phyloP scores from a whole-genome alignment of 2,888 invertebrate species.

The Pheosia tremula region DNA sequence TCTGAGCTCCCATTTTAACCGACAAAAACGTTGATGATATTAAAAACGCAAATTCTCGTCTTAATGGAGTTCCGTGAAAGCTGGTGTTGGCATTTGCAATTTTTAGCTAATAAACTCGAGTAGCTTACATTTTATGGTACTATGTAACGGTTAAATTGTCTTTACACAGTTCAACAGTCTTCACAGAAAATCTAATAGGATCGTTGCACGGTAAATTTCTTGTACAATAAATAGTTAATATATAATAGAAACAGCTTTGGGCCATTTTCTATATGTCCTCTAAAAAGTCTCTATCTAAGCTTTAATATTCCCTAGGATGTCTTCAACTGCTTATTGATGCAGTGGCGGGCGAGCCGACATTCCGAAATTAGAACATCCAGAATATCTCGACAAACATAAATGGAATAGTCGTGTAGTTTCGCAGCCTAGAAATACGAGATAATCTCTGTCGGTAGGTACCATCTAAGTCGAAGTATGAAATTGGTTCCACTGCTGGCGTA shows the following conservation, averaged over 20 bases:
- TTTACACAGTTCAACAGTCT: too few relatives aligned
- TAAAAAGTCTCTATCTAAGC: not conserved
- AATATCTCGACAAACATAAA: constrained; percentile 65
- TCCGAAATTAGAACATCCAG: constrained; percentile 60
- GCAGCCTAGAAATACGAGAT: constrained; percentile 63
- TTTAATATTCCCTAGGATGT: constrained; percentile 14
- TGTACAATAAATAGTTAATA: too few relatives aligned
- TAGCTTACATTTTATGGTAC: not conserved
- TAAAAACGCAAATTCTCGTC: constrained; percentile 55
- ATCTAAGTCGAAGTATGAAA: constrained; percentile 49
- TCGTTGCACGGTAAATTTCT: too few relatives aligned
- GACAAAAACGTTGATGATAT: constrained; percentile 55
- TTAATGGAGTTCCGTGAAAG: constrained; percentile 35
- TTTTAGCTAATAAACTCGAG: constrained; percentile 18
- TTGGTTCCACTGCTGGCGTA: constrained; percentile 41
- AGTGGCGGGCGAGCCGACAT: constrained; percentile 46
- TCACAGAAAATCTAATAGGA: too few relatives aligned
- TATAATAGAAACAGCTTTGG: too few relatives aligned
- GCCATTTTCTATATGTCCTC: too few relatives aligned
- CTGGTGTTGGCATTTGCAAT: constrained; percentile 35
- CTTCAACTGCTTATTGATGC: constrained; percentile 47
- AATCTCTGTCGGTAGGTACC: constrained; percentile 49
- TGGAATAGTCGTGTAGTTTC: constrained; percentile 76
- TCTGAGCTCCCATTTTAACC: constrained; percentile 50
- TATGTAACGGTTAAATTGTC: too few relatives aligned